These are phyloP conservation scores for Gambusia affinis DNA, from an alignment of 2,113 vertebrate species.

Conservation along the genomic window DNA sequence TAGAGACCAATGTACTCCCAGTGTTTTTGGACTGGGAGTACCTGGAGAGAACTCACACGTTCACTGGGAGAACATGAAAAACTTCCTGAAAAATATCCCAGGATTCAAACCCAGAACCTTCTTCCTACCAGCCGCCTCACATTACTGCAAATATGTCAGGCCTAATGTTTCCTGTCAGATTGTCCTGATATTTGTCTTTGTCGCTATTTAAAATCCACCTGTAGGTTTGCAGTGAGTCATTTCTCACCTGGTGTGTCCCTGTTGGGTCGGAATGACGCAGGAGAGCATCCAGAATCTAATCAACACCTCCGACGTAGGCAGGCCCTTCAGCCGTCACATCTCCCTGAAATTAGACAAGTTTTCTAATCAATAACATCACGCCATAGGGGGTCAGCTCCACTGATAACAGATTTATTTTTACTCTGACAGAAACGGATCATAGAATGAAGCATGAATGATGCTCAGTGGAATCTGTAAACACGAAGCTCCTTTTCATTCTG, in stretches of 20 bases:
- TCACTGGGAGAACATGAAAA: too few relatives aligned
- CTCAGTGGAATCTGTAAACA: neutral
- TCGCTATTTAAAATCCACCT: neutral
- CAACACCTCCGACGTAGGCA: neutral
- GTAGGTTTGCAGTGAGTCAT: neutral
- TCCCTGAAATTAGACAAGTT: constrained; percentile 29
- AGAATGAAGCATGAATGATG: neutral
- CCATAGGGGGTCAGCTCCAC: constrained; percentile 3
- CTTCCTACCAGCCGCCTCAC: too few relatives aligned
- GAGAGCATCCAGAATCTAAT: constrained; percentile 9
- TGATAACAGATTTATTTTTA: constrained; percentile 17
- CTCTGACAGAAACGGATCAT: neutral
- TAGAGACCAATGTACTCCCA: too few relatives aligned
- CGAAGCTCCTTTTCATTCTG: neutral
- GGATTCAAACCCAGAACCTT: too few relatives aligned
- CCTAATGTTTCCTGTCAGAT: too few relatives aligned
- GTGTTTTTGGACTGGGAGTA: too few relatives aligned
- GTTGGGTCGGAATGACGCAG: neutral
- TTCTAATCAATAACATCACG: constrained; percentile 45
- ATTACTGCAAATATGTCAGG: too few relatives aligned
- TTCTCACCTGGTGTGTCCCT: neutral
- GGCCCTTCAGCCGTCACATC: constrained; percentile 11
- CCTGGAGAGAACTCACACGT: too few relatives aligned
- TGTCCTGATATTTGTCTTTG: too few relatives aligned
- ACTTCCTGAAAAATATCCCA: too few relatives aligned